A percentile compares a stretch with the other conserved stretches of the same genome.
phyloP scores from a whole-genome alignment of 2,113 vertebrate species.

The Prinia subflava region DNA sequence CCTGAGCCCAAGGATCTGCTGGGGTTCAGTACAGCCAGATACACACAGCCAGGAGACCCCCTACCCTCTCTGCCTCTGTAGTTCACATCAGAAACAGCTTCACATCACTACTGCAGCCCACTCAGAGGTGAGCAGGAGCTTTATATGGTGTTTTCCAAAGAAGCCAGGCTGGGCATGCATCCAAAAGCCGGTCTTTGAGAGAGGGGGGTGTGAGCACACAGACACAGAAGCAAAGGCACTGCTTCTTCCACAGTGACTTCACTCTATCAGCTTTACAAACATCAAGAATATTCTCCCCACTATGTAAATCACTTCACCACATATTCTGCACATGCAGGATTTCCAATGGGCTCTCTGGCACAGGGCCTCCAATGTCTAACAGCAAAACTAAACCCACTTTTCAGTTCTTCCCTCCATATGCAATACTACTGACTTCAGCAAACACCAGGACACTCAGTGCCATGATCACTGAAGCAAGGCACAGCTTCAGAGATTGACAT shows the following conservation, averaged over 20 bases:
- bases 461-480: neutral
- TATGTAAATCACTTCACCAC: neutral
- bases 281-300: neutral
- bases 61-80: neutral
- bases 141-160: neutral
- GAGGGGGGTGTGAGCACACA: accelerated
- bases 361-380: neutral
- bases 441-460: accelerated
- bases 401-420: neutral
- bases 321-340: neutral
- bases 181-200: neutral
- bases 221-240: neutral
- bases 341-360: neutral
- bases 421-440: neutral
- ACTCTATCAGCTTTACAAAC: neutral
- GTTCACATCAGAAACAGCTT: neutral
- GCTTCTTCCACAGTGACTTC: neutral
- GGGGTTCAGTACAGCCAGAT: neutral
- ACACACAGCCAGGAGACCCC: neutral
- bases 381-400: neutral
- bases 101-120: neutral
- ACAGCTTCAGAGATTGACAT: neutral
- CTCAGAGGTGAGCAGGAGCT: neutral
- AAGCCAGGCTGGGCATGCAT: neutral
- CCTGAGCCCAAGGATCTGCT: neutral